Base-by-base conservation (phyloP, 2,113 vertebrate genomes). In the Misgurnus mizolepis region DNA sequence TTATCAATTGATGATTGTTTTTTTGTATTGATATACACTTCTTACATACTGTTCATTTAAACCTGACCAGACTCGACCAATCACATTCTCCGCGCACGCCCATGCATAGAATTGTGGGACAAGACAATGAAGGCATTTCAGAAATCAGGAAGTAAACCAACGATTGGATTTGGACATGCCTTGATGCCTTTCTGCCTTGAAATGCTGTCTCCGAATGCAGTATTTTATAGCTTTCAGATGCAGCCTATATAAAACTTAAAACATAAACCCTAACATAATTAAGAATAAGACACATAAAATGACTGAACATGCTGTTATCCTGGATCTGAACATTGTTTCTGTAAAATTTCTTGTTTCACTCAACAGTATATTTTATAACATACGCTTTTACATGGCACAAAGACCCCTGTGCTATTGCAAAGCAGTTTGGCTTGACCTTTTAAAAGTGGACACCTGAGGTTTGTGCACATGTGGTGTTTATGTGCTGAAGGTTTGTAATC, bases 371-470 rank as follows among this genome's bases (percentile, higher is more conserved):
- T 71, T 18, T 56, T 72, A 49, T 68, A 27, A 47, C 18, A 49
- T 50, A 71, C 8, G 3, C 3, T 4, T 58, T 56, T 72, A 40
- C 40, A 72, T 72, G 69, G 53, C 43, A 58, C 55, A 22, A 34
- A 56, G 8, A 41, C 50, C 40, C 15, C 34, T 72, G 55, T 43
- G 39, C 5, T 22, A 6, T 41, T 43, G 9, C 34, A 58, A 55
- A 55, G 27, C 50, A n/a, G 49, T 71, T 56, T 56, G 40, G 69
- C 69, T 56, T 73, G 55, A 73, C 55, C 55, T 73, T 73, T 73
- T 60, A 43, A 14, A 39, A 41, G n/a, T 15, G 40, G n/a, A 60
- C 55, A 73, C 55, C 40, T 60, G 70, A 60, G 70, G 70, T 2
- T 18, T 14, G 15, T n/a, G 15, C 55, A 18, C 50, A 53, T 53